A percentile compares a stretch with the other conserved stretches of the same genome.
phyloP scores from a whole-genome alignment of 2,113 vertebrate genomes.

The Ramphastos sulfuratus region DNA sequence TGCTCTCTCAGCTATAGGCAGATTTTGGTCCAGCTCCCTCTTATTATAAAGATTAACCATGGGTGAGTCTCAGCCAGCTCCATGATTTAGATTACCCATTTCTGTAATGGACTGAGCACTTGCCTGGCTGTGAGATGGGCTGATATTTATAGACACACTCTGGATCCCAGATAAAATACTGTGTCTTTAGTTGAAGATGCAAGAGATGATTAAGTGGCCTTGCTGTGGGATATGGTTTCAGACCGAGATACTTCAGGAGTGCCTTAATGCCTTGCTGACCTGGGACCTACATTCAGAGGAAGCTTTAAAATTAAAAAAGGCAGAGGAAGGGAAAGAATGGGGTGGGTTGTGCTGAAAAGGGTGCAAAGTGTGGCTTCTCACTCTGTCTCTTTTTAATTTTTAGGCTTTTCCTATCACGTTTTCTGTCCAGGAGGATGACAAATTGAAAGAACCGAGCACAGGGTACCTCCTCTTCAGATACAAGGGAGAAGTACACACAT shows the following conservation, averaged over 20 bases:
- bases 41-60: background rate
- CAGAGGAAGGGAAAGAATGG: conserved; percentile 31
- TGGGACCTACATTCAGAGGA: background rate
- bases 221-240: background rate
- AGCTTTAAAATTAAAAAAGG: conserved; percentile 26
- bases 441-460: background rate
- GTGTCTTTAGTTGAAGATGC: conserved; percentile 10
- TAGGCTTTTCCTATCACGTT: conserved; percentile 21
- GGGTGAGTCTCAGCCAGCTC: background rate
- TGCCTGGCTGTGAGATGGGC: background rate
- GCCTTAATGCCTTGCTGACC: conserved; percentile 5
- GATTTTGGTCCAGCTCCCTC: background rate
- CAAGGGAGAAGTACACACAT: background rate
- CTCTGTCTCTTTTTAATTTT: conserved; percentile 49
- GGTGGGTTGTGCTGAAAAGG: conserved; percentile 26
- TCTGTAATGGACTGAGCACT: background rate
- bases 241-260: background rate
- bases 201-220: conserved; percentile 12
- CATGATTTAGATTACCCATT: background rate
- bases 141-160: conserved; percentile 50
- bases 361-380: background rate
- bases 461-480: conserved; percentile 1
- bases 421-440: conserved; percentile 45
- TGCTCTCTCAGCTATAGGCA: background rate
- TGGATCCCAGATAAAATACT: conserved; percentile 25